These are phyloP conservation scores for Pantala flavescens DNA, from an alignment of 1,140 invertebrate species.

Conservation along the genomic window DNA sequence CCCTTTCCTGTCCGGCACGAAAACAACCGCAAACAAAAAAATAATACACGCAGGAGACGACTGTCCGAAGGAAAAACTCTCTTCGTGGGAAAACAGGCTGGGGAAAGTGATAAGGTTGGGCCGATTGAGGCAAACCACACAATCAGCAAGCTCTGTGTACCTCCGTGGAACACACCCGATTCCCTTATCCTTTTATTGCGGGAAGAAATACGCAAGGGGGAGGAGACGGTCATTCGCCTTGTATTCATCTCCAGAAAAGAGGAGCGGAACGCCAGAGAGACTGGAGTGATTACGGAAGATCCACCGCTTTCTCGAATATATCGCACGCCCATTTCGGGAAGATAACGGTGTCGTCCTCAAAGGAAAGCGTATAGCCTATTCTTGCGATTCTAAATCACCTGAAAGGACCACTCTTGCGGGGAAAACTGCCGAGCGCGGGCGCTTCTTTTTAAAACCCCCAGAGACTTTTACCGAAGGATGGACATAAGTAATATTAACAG, in stretches of 20 bases:
- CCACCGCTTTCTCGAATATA: not conserved
- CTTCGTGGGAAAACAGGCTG: not conserved
- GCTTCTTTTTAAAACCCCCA: not conserved
- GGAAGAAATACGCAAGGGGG: not conserved
- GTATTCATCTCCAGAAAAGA: not conserved
- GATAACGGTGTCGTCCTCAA: not conserved
- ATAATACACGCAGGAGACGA: too few species aligned
- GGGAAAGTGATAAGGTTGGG: not conserved
- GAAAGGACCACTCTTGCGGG: not conserved
- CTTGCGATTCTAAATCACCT: not conserved
- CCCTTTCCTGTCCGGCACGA: too few species aligned
- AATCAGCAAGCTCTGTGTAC: not conserved
- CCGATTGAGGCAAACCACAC: not conserved
- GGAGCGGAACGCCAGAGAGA: not conserved
- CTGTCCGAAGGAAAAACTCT: not conserved
- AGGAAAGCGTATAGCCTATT: not conserved
- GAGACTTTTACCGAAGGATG: not conserved
- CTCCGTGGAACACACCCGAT: not conserved
- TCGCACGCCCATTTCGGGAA: not conserved
- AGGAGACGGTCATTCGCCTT: not conserved
- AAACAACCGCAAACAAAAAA: too few species aligned
- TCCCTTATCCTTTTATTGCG: not conserved
- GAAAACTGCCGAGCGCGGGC: not conserved
- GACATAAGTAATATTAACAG: slow-evolving; percentile 4
- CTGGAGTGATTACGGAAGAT: slow-evolving; percentile 3